Percentiles rank a stretch among this genome's conserved stretches.
These are phyloP conservation scores for Acanthis flammea DNA, from an alignment of 2,797 vertebrate species.

Conservation along the genomic window DNA sequence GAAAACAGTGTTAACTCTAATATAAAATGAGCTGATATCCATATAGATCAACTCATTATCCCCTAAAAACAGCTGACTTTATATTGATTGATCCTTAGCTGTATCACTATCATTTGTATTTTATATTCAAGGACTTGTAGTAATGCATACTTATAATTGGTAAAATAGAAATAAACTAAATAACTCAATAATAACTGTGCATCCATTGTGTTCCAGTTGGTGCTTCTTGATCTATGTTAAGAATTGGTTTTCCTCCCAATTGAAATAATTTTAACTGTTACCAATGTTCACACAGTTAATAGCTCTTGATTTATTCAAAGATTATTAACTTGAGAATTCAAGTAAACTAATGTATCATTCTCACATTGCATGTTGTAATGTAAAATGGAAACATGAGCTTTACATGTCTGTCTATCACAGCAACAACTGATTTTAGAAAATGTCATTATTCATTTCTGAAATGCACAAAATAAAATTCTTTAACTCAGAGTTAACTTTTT, in stretches of 20 bases:
- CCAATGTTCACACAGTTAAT: not conserved
- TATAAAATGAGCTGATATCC: not conserved
- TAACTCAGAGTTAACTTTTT: not conserved
- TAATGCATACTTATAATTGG: not conserved
- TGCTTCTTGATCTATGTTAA: not conserved
- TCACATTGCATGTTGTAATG: conserved; percentile 34
- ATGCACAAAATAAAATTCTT: conserved; percentile 67
- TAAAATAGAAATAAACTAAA: not conserved
- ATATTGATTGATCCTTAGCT: not conserved
- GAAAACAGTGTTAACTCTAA: not conserved
- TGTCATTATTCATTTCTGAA: conserved; percentile 56
- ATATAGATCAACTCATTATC: not conserved
- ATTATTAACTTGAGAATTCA: not conserved
- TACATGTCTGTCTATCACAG: conserved; percentile 40
- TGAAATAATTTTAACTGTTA: not conserved
- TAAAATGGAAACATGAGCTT: conserved; percentile 19
- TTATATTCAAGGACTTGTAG: not conserved
- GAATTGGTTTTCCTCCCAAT: not conserved
- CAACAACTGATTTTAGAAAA: conserved; percentile 17
- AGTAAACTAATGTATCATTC: conserved; percentile 16
- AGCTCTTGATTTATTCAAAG: not conserved
- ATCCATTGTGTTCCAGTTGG: not conserved
- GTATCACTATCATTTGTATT: not conserved
- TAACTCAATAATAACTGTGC: not conserved
- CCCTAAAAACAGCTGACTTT: not conserved